Evolutionary conservation across 1,140 invertebrate genomes (phyloP).

Genomic region (Drosophila gunungcola): DNA sequence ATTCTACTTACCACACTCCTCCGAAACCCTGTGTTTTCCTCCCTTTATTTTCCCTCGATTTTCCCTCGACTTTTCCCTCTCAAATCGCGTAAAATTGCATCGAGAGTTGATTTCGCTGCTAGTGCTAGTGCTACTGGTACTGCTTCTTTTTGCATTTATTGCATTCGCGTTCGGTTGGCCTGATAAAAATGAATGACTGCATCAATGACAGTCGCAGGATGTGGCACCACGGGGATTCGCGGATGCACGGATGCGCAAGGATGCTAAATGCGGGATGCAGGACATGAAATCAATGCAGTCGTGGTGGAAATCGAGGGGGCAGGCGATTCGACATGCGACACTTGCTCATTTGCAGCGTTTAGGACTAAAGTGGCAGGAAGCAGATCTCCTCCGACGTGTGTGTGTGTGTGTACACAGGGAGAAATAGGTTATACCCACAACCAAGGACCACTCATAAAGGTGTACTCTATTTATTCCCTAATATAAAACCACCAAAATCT

Average conservation of each 20-base stretch:
- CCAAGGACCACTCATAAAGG: too few species aligned
- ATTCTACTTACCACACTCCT: conserved; percentile 33
- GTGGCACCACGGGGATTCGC: conserved; percentile 9
- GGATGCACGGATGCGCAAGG: not conserved
- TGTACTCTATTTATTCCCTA: too few species aligned
- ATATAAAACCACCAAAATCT: too few species aligned
- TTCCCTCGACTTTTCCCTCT: not conserved
- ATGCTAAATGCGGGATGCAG: conserved; percentile 12
- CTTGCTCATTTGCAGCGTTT: conserved; percentile 78
- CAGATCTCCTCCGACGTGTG: conserved; percentile 9
- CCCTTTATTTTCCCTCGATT: not conserved
- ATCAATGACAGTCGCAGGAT: conserved; percentile 58
- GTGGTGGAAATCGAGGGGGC: conserved; percentile 4
- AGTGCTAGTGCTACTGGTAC: conserved; percentile 11
- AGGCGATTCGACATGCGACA: conserved; percentile 53
- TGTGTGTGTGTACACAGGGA: conserved; percentile 9
- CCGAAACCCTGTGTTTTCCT: not conserved
- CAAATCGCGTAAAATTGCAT: conserved; percentile 57
- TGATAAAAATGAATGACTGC: conserved; percentile 77
- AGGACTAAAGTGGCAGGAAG: conserved; percentile 73
- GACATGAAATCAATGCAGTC: conserved; percentile 46
- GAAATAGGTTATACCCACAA: not conserved
- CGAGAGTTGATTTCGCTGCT: conserved; percentile 61
- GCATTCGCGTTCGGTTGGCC: conserved; percentile 62
- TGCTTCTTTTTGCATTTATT: conserved; percentile 51